Percentiles rank a stretch among this genome's conserved stretches.
These are phyloP conservation scores for Volucella bombylans DNA, from an alignment of 2,888 invertebrate species.

Conservation along the genomic window DNA sequence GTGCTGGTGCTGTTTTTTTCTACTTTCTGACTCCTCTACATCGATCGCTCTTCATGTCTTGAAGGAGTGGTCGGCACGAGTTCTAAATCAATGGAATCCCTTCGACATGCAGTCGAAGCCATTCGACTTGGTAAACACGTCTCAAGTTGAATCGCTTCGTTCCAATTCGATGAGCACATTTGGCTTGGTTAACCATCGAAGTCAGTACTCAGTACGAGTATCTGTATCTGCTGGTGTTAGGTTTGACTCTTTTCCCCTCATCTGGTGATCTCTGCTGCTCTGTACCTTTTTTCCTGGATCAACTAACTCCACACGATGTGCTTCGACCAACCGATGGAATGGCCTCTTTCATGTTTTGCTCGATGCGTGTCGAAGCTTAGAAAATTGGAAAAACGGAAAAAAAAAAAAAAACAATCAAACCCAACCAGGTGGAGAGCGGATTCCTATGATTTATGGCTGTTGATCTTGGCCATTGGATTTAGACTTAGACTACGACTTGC, in stretches of 20 bases:
- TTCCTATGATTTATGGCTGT: slow-evolving; percentile 71
- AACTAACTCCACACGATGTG: slow-evolving; percentile 34
- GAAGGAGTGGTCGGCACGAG: slow-evolving; percentile 73
- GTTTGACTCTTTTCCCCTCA: slow-evolving; percentile 44
- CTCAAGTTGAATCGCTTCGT: slow-evolving; percentile 79
- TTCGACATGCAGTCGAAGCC: slow-evolving; percentile 49
- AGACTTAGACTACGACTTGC: slow-evolving; percentile 1
- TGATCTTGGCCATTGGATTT: slow-evolving; percentile 61
- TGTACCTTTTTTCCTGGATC: slow-evolving; percentile 67
- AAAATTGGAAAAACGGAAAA: slow-evolving; percentile 14
- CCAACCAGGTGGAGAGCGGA: slow-evolving; percentile 66
- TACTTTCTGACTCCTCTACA: background rate
- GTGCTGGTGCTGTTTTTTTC: slow-evolving; percentile 16
- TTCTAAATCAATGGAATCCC: slow-evolving; percentile 72
- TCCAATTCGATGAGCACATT: slow-evolving; percentile 79
- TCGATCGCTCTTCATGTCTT: slow-evolving; percentile 66
- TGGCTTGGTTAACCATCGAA: slow-evolving; percentile 65
- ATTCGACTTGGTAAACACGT: slow-evolving; percentile 56
- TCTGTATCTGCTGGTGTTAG: slow-evolving; percentile 36
- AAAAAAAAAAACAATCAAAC: slow-evolving; percentile 30
- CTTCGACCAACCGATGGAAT: slow-evolving; percentile 25
- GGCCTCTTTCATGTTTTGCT: slow-evolving; percentile 70
- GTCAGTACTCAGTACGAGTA: background rate
- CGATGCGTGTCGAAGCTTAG: slow-evolving; percentile 63
- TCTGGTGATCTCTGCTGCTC: slow-evolving; percentile 49